Evolutionary conservation across 1,140 invertebrate genomes (phyloP).

Genomic region (Plutomurus gul): DNA sequence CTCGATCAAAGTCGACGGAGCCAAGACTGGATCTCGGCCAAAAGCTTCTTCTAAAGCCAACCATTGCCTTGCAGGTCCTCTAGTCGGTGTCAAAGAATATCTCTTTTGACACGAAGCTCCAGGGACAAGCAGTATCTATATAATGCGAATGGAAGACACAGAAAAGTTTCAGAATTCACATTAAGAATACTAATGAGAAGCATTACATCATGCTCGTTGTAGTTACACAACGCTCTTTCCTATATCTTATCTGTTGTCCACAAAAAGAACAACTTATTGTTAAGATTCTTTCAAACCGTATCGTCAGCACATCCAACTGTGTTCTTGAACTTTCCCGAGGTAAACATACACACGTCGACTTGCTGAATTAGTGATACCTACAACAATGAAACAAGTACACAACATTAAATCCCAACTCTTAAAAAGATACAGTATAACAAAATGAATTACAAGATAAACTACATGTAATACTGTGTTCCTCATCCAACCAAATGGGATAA

Average conservation of each 20-base stretch:
- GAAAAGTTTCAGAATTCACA: background rate
- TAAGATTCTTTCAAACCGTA: constrained; percentile 37
- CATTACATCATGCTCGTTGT: constrained; percentile 16
- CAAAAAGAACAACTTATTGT: constrained; percentile 5
- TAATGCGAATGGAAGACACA: no score
- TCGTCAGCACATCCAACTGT: constrained; percentile 76
- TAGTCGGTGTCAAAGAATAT: constrained; percentile 80
- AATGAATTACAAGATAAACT: constrained; percentile 11
- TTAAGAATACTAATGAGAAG: constrained; percentile 19
- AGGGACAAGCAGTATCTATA: constrained; percentile 66
- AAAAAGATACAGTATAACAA: background rate
- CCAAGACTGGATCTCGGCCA: constrained; percentile 48
- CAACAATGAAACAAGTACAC: constrained; percentile 42
- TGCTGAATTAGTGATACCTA: constrained; percentile 89
- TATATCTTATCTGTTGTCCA: constrained; percentile 9
- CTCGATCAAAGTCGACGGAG: constrained; percentile 49
- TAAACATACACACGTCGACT: constrained; percentile 98
- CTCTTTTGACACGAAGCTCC: constrained; percentile 72
- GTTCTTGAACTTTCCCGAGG: constrained; percentile 98
- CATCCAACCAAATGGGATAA: background rate
- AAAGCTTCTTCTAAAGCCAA: constrained; percentile 55
- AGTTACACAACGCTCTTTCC: no score
- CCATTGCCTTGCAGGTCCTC: constrained; percentile 75
- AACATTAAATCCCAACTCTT: no score
- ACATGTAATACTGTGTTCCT: background rate